These are phyloP conservation scores for Nematopogon swammerdamellus DNA, from an alignment of 2,888 invertebrate genomes.

Conservation along the genomic window DNA sequence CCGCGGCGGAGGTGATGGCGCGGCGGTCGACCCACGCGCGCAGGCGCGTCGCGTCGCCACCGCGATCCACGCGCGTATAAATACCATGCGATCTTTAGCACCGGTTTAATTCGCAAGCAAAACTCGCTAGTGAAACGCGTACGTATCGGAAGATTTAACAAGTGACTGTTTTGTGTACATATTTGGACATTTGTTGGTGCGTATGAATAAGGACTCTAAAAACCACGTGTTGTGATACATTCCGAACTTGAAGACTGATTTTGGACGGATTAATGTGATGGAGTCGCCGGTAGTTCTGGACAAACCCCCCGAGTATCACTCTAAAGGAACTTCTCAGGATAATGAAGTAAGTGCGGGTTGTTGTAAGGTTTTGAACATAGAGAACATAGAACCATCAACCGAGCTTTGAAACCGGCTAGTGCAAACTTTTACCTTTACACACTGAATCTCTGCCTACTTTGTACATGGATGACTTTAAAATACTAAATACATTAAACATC, in stretches of 20 bases:
- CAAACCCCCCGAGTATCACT: slow-evolving; percentile 57
- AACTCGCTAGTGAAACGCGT: not conserved
- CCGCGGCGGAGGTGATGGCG: not conserved
- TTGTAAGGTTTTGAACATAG: no score
- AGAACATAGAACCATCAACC: no score
- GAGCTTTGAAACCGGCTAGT: no score
- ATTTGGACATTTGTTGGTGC: not conserved
- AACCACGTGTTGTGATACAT: not conserved
- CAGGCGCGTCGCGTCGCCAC: not conserved
- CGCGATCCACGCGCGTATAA: not conserved
- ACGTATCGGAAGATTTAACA: not conserved
- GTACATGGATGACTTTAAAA: no score
- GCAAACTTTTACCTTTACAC: no score
- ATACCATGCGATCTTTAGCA: not conserved
- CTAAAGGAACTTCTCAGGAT: slow-evolving; percentile 29
- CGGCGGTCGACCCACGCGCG: not conserved
- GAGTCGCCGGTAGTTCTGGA: slow-evolving; percentile 62
- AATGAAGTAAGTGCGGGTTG: slow-evolving; percentile 47
- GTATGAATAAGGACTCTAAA: no score
- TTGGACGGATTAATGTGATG: slow-evolving; percentile 32
- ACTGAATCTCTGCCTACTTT: no score
- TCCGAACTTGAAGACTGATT: not conserved
- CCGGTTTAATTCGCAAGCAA: not conserved
- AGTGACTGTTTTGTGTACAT: not conserved
- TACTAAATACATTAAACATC: no score